A percentile compares a stretch with the other conserved stretches of the same genome.
Evolutionary conservation across 2,888 invertebrate species (phyloP).

Genomic region (Eulithis prunata): DNA sequence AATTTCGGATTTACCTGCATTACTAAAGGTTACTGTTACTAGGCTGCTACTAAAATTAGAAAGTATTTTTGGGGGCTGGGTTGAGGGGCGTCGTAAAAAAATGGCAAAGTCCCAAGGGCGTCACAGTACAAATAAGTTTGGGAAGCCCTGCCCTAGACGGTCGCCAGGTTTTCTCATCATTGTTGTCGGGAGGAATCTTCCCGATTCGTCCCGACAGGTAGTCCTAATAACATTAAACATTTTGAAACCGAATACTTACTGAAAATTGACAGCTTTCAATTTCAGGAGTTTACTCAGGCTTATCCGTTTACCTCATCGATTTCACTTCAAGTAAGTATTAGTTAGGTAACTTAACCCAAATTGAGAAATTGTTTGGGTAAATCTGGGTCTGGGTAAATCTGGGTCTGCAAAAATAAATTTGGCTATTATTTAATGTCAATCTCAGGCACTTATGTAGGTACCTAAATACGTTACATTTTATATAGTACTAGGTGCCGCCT

Average conservation of each 20-base stretch:
- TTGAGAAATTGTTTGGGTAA: slow-evolving; percentile 1
- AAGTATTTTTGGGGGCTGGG: no score
- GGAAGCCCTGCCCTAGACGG: no score
- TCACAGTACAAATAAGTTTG: no score
- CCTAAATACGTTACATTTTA: no score
- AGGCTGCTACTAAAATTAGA: no score
- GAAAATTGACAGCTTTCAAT: slow-evolving; percentile 18
- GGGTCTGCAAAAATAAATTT: not conserved
- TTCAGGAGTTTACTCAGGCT: slow-evolving; percentile 17
- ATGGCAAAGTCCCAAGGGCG: no score
- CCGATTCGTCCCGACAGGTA: not conserved
- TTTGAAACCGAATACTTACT: slow-evolving; percentile 11
- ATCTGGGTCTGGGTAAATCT: not conserved
- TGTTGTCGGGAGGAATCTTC: not conserved
- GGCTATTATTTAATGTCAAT: no score
- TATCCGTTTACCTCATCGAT: slow-evolving; percentile 16
- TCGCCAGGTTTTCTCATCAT: not conserved
- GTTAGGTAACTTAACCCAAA: slow-evolving; percentile 9
- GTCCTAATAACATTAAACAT: slow-evolving; percentile 9
- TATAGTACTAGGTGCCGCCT: no score
- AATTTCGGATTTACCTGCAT: no score
- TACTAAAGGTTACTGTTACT: no score
- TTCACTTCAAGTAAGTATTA: slow-evolving; percentile 21
- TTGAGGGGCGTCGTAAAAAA: no score
- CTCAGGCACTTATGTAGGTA: no score